Base-by-base conservation (phyloP, 2,888 invertebrate species). In the Conchocele bisecta region DNA sequence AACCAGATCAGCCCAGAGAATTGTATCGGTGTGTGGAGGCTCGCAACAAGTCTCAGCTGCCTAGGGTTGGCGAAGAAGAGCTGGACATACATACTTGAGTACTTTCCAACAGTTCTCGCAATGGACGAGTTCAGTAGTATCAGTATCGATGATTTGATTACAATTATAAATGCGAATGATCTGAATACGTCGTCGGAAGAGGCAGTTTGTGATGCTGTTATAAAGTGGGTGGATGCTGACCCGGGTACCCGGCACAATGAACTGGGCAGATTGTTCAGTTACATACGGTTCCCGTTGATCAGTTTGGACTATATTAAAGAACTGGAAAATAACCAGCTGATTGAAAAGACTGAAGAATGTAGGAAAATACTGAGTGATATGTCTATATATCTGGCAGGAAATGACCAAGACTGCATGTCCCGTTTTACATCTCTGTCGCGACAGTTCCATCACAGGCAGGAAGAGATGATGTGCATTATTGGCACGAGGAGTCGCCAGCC, bases 131-230 rank as follows among this genome's bases (percentile, higher is more conserved):
- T 85, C 51, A 63, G 80, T 33, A 75, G 72, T 94, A 88, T 95
- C 95, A 91, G 93, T 22, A 92, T 95, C 28, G 94, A 94, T 20
- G 95, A 96, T 88, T 92, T 97, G 28, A 93, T 94, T 70, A 93
- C 94, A 65, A 94, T 97, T 58, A 94, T 97, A 74, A 94, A 95
- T 50, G 95, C 88, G 57, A 96, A 97, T 86, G 95, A 96, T 88
- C 91, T 97, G 33, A 97, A 97, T 89, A 96, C 96, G 0, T 95
- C 96, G 83, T 96, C 95, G 84, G 97, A 97, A 89, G 96, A 95
- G 89, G 92, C 93, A 58, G 95, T 95, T 39, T 95, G 95, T 90
- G 94, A 95, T 89, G 94, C 95, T 7, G 92, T 95, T 20, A 93
- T 94, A 88, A 93, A 92, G 53, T 96, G 96, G 96, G 63, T 81